Base-by-base conservation (phyloP, 2,888 invertebrate species). In the Patella caerulea region DNA sequence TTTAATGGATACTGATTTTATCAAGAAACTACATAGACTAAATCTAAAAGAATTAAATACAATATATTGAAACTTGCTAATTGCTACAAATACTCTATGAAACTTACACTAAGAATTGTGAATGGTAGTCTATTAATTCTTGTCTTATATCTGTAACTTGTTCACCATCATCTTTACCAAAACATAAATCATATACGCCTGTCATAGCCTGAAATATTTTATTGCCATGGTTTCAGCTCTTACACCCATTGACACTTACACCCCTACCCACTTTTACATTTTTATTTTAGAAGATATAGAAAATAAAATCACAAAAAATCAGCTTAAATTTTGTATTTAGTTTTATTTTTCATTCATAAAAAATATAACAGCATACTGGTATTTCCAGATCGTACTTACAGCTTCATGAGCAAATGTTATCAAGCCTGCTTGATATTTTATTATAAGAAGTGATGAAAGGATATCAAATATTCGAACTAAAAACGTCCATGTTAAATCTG, bases 391-490 rank as follows among this genome's bases (percentile, higher is more conserved):
- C 14, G 29, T 69, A 54, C 77, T 72, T 75, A 90, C 91, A 88
- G 90, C 90, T 74, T 87, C 86, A 83, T 91, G 91, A 52, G 88
- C 88, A 78, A 90, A 88, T 52, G 87, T 86, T 65, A 90, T 82
- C 52, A 91, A 81, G 45, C 91, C 91, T 7, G 88, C 86, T 74
- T 89, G 86, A 79, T 86, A 87, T 65, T 88, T 88, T 34, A 91
- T 81, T 65, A 91, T 79, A 52, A 88, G 83, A 53, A 86, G 85
- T 65, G 88, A 86, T 3, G 82, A 74, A 52, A 91, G 84, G 12
- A 85, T 85, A 69, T 87, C 83, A 56, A 82, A 86, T 65, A 91
- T 83, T 2, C 85, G 84, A n/a, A 86, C 86, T 81, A 90, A 84
- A 75, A 87, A 85, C 53, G 83, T 86, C 87, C 89, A 89, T 15